phyloP scores from a whole-genome alignment of 2,888 invertebrate genomes.

The Lasius platythorax region DNA sequence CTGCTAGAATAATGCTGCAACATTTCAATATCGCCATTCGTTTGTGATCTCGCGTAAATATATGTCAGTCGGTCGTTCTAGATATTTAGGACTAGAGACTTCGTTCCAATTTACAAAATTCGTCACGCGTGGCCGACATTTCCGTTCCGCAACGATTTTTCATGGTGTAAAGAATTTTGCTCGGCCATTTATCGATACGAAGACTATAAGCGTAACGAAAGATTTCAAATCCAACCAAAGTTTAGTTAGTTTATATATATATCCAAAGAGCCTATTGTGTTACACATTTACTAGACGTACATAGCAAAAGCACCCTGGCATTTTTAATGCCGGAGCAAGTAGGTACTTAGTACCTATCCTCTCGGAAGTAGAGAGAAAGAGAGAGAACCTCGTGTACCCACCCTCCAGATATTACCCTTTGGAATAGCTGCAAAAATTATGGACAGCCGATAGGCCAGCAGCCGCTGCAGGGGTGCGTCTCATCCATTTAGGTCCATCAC shows the following conservation, averaged over 20 bases:
- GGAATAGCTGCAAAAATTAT: constrained; percentile 84
- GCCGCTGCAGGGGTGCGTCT: constrained; percentile 83
- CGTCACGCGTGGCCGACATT: constrained; percentile 57
- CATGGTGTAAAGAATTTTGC: constrained; percentile 27
- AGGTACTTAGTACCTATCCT: constrained; percentile 78
- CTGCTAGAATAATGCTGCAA: neutral
- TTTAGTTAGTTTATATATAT: neutral
- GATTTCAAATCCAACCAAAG: constrained; percentile 42
- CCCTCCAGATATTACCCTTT: constrained; percentile 83
- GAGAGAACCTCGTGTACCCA: constrained; percentile 67
- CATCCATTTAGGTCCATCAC: constrained; percentile 86
- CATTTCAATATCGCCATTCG: neutral
- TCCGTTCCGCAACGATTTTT: constrained; percentile 41
- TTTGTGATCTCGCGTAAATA: neutral
- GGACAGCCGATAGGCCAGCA: constrained; percentile 82
- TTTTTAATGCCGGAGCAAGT: constrained; percentile 75
- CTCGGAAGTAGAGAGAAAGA: constrained; percentile 62
- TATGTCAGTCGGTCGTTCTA: constrained; percentile 19
- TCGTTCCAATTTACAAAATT: constrained; percentile 54
- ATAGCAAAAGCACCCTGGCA: constrained; percentile 67
- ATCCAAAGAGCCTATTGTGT: neutral
- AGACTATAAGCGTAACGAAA: constrained; percentile 58
- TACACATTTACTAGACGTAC: constrained; percentile 46
- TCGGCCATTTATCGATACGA: constrained; percentile 33
- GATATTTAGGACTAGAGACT: constrained; percentile 26